These are phyloP conservation scores for Prinia subflava DNA, from an alignment of 2,113 vertebrate genomes.

Conservation along the genomic window DNA sequence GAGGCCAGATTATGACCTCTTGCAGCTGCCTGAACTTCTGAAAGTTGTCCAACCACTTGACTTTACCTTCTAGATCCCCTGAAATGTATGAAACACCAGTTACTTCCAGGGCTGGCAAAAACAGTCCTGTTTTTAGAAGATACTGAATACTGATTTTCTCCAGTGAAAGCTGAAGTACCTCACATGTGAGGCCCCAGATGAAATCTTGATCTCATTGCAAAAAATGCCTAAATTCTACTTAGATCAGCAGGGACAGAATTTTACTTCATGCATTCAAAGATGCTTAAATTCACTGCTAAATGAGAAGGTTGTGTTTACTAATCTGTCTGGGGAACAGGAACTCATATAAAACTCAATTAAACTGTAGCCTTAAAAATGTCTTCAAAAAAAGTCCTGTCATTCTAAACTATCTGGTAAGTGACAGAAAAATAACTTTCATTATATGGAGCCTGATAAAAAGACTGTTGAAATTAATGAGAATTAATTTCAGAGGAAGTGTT, in stretches of 20 bases:
- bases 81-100: slow-evolving; percentile 6
- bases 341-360: not conserved
- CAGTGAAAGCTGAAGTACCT: not conserved
- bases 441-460: not conserved
- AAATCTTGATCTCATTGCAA: not conserved
- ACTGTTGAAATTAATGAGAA: not conserved
- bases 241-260: not conserved
- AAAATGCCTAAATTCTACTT: not conserved
- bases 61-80: slow-evolving; percentile 93
- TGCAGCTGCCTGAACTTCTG: slow-evolving; percentile 88
- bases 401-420: not conserved
- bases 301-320: not conserved
- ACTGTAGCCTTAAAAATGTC: not conserved
- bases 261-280: not conserved
- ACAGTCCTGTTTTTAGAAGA: not conserved
- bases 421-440: not conserved
- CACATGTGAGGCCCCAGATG: not conserved
- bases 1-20: slow-evolving; percentile 87
- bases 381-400: not conserved
- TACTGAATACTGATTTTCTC: not conserved
- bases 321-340: not conserved
- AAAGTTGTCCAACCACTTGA: slow-evolving; percentile 92
- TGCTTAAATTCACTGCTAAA: not conserved
- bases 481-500: not conserved
- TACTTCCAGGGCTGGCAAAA: not conserved